Conservation (phyloP, 2,113 vertebrate genomes). For the Sturnira hondurensis region DNA sequence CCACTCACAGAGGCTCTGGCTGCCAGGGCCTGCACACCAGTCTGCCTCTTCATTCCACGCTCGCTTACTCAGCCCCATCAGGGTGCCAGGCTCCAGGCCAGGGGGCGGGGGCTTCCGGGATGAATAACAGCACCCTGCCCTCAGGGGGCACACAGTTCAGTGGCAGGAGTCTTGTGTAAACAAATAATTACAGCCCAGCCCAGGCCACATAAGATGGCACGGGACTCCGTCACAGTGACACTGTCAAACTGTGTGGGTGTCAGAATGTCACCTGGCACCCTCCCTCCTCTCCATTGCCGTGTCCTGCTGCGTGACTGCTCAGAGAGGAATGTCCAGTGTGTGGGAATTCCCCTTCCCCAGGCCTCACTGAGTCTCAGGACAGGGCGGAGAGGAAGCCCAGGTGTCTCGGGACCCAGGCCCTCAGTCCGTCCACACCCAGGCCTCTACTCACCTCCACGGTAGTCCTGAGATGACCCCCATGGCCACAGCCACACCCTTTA, state of each 20-base stretch:
- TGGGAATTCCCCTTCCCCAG: neutral
- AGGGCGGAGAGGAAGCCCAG: neutral
- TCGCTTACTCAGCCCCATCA: neutral
- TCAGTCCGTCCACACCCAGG: neutral
- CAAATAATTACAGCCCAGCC: neutral
- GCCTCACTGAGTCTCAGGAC: neutral
- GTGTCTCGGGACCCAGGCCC: neutral
- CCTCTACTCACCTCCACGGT: neutral
- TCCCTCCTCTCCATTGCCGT: neutral
- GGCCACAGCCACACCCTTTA: neutral
- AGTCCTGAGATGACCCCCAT: neutral
- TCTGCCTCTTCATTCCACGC: neutral
- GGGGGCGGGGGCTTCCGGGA: neutral
- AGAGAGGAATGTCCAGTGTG: neutral
- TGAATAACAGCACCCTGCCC: neutral
- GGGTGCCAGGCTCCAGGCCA: neutral
- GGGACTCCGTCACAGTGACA: neutral
- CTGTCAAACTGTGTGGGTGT: neutral
- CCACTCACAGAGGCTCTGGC: fast-evolving
- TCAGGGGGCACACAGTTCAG: neutral
- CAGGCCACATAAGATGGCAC: neutral
- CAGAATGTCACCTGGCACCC: neutral
- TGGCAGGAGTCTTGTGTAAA: neutral
- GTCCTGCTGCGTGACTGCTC: neutral
- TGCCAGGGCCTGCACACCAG: neutral